Evolutionary conservation across 2,888 invertebrate genomes (phyloP).

Genomic region (Drosophila phalerata): DNA sequence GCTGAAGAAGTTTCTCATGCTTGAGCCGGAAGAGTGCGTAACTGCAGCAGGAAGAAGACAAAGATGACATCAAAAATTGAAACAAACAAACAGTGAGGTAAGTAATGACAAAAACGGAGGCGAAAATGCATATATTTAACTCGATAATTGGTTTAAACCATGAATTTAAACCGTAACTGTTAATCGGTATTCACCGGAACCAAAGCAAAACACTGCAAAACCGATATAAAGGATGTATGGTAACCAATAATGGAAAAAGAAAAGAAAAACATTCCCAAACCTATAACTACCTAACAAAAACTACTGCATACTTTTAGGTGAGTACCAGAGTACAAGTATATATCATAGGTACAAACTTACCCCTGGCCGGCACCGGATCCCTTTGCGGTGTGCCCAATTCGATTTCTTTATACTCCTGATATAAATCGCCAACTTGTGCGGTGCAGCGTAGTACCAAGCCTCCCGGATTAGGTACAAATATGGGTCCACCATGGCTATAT

Average conservation of each 20-base stretch:
- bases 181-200: background rate
- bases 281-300: too few species aligned
- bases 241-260: too few species aligned
- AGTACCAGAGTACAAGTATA: background rate
- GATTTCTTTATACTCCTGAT: conserved; percentile 89
- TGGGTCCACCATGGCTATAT: conserved; percentile 71
- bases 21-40: conserved; percentile 83
- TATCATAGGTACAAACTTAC: conserved; percentile 85
- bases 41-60: conserved; percentile 66
- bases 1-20: conserved; percentile 81
- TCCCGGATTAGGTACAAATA: conserved; percentile 84
- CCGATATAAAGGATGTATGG: too few species aligned
- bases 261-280: too few species aligned
- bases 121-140: conserved; percentile 60
- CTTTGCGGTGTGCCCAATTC: conserved; percentile 90
- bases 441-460: conserved; percentile 90
- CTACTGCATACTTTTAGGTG: too few species aligned
- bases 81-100: conserved; percentile 11
- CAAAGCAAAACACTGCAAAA: background rate
- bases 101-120: conserved; percentile 40
- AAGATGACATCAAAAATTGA: background rate
- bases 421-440: conserved; percentile 90
- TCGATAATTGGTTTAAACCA: conserved; percentile 38
- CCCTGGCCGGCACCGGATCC: conserved; percentile 93
- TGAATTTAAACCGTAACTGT: too few species aligned